Percentiles rank a stretch among this genome's conserved stretches.
Conservation (phyloP, 2,797 vertebrate species). For the Eulemur mongoz region DNA sequence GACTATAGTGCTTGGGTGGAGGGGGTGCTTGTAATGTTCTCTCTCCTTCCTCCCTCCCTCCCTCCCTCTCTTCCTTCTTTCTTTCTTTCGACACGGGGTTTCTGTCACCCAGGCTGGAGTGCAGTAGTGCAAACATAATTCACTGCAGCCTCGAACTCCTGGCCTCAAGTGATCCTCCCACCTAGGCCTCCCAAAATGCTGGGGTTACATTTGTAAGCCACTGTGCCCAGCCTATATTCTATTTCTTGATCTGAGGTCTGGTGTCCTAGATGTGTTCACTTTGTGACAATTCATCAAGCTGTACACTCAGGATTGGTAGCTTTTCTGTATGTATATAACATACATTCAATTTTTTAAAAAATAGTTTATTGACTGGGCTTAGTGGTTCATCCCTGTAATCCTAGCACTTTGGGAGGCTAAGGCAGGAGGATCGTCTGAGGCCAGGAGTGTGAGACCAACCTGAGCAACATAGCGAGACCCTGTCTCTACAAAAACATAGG, state of each 20-base stretch:
- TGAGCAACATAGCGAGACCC: neutral
- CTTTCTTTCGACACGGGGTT: no score
- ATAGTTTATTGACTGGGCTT: neutral
- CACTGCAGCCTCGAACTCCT: no score
- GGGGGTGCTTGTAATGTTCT: neutral
- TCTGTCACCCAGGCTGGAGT: no score
- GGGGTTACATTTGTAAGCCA: no score
- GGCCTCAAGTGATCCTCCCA: no score
- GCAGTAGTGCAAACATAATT: no score
- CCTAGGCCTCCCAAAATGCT: no score
- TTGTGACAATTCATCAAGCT: neutral
- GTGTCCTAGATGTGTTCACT: neutral
- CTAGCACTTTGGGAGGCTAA: neutral
- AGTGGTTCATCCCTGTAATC: neutral
- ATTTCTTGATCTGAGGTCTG: neutral
- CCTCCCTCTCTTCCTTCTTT: no score
- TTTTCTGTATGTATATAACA: neutral
- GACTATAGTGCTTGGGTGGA: neutral
- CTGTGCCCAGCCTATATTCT: no score
- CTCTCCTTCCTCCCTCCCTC: no score
- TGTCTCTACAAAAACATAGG: neutral
- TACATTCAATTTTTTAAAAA: neutral
- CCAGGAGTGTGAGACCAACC: neutral
- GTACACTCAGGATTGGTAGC: neutral
- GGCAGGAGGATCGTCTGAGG: neutral